phyloP scores from a whole-genome alignment of 37 sponge, comb jelly and placozoan species.

The Cliona cf. orientalis region DNA sequence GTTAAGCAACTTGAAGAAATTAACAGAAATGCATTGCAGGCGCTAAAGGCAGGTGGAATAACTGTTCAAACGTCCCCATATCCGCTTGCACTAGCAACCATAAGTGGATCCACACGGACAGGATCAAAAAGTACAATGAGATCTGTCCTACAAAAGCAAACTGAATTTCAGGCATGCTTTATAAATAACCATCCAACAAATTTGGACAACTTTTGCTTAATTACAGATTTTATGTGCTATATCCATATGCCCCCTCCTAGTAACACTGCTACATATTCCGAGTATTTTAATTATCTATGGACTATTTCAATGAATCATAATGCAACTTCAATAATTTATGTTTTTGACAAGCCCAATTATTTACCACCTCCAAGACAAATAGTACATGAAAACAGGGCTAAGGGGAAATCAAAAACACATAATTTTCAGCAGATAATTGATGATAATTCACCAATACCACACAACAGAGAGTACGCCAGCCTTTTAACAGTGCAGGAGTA shows the following conservation, averaged over 20 bases:
- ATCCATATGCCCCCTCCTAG: background rate
- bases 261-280: background rate
- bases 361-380: background rate
- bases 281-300: background rate
- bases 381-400: background rate
- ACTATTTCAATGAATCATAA: background rate
- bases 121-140: background rate
- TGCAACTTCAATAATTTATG: background rate
- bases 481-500: too few relatives aligned
- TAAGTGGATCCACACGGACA: background rate
- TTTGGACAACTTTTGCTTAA: background rate
- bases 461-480: background rate
- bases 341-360: background rate
- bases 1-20: conserved; percentile 1
- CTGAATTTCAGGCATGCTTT: background rate
- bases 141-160: background rate
- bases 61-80: background rate
- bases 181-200: background rate
- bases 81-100: background rate
- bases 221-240: background rate
- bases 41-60: background rate
- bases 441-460: background rate
- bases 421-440: background rate
- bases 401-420: background rate
- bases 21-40: background rate